Evolutionary conservation across 2,888 invertebrate genomes (phyloP), one percentile per base, ranked within the genome.

Genomic region (Agrotis ipsilon): DNA sequence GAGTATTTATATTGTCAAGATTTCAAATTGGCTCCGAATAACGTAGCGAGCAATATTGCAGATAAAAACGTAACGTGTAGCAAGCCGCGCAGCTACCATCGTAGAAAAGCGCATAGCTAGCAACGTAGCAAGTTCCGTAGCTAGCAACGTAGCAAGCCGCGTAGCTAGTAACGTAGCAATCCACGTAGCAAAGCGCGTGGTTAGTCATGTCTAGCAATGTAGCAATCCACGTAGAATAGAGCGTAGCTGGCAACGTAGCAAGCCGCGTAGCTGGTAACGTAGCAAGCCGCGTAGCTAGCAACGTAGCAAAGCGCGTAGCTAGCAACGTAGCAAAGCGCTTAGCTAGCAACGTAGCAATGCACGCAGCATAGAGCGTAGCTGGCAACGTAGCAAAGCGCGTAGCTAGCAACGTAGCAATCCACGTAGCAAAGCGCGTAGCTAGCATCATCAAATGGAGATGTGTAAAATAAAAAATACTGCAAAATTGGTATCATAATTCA

Each of bases 401-500:
- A 61, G 18, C 45, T 45, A 24, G 59, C 3, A n/a, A 59, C 24
- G 45, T 24, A 43, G n/a, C 27, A 14, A 45, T 24, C 21, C 7
- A 3, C 24, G 16, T 24, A 55, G 9, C n/a, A 24, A 16, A 5
- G 9, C 27, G 9, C 18, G 32, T n/a, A 16, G 27, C 27, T 27
- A 27, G 27, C n/a, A n/a, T n/a, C n/a, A n/a, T n/a, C n/a, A n/a
- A n/a, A n/a, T n/a, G n/a, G n/a, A n/a, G n/a, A n/a, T n/a, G n/a
- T n/a, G n/a, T n/a, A n/a, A n/a, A n/a, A n/a, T n/a, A n/a, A n/a
- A n/a, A n/a, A n/a, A n/a, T 46, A 19, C 24, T 58, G 46, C 48
- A 45, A 73, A 66, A 74, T 48, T 48, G 51, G 45, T 18, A 58
- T 19, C 21, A 58, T 52, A 46, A 75, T 49, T 39, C 51, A 52